A percentile compares a stretch with the other conserved stretches of the same genome.
These are phyloP conservation scores for Bellardia pandia DNA, from an alignment of 2,888 invertebrate species.

Conservation along the genomic window DNA sequence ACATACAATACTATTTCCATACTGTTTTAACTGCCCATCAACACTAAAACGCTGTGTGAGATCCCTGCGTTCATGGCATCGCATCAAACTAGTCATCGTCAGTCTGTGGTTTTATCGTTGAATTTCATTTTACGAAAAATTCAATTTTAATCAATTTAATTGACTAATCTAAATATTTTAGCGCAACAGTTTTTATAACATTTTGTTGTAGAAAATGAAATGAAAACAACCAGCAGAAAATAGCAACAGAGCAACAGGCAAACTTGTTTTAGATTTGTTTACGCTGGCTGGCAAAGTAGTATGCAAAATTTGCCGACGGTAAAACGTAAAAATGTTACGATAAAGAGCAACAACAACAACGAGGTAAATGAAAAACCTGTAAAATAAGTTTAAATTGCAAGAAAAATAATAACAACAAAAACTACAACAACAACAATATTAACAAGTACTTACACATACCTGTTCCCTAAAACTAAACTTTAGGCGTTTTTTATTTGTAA, in stretches of 20 bases:
- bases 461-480: constrained; percentile 69
- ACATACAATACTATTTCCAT: constrained; percentile 22
- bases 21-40: constrained; percentile 6
- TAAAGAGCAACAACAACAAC: background rate
- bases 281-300: constrained; percentile 32
- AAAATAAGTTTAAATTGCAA: constrained; percentile 53
- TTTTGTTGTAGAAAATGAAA: constrained; percentile 57
- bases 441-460: constrained; percentile 44
- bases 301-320: constrained; percentile 69
- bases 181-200: constrained; percentile 62
- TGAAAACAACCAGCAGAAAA: constrained; percentile 29
- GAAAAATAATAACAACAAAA: background rate
- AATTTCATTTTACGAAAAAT: constrained; percentile 70
- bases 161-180: constrained; percentile 72
- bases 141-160: constrained; percentile 71
- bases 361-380: constrained; percentile 57
- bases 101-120: constrained; percentile 49
- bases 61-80: constrained; percentile 28
- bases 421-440: constrained; percentile 28
- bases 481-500: constrained; percentile 32
- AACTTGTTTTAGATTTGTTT: constrained; percentile 55
- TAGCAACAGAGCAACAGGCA: constrained; percentile 19
- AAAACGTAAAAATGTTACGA: constrained; percentile 21
- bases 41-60: constrained; percentile 56
- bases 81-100: constrained; percentile 19